Percentiles rank a stretch among this genome's conserved stretches.
Conservation (phyloP, 2,113 vertebrate species). For the Poicephalus gulielmi region DNA sequence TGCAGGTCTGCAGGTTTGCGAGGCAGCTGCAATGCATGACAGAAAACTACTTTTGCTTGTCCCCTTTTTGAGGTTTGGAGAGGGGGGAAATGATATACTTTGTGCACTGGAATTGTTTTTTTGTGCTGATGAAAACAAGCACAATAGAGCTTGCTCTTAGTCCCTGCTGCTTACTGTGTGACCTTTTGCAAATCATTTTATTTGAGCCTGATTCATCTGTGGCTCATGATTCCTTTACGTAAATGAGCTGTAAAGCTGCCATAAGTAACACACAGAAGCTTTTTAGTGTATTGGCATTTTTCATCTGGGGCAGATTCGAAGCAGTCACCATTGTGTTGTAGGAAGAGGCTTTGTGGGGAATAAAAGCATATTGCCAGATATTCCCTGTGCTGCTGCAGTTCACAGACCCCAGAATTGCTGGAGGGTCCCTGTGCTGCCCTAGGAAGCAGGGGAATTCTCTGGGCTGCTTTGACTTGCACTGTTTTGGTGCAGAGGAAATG, state of each 20-base stretch:
- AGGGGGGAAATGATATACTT: neutral
- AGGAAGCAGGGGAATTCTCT: neutral
- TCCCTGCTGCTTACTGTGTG: neutral
- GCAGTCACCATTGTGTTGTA: neutral
- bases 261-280: neutral
- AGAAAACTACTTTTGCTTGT: neutral
- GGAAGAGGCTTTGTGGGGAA: neutral
- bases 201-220: conserved; percentile 26
- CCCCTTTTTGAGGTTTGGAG: neutral
- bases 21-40: neutral
- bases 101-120: neutral
- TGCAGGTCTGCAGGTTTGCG: neutral
- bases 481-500: neutral
- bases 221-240: neutral
- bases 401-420: neutral
- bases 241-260: conserved; percentile 19
- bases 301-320: neutral
- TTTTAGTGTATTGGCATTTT: neutral
- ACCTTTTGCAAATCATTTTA: conserved; percentile 18
- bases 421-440: neutral
- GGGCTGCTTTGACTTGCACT: neutral
- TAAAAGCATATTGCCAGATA: neutral
- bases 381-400: neutral
- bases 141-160: neutral
- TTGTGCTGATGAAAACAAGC: neutral